These are phyloP conservation scores for Meta bourneti DNA, from an alignment of 2,888 invertebrate genomes.

Conservation along the genomic window DNA sequence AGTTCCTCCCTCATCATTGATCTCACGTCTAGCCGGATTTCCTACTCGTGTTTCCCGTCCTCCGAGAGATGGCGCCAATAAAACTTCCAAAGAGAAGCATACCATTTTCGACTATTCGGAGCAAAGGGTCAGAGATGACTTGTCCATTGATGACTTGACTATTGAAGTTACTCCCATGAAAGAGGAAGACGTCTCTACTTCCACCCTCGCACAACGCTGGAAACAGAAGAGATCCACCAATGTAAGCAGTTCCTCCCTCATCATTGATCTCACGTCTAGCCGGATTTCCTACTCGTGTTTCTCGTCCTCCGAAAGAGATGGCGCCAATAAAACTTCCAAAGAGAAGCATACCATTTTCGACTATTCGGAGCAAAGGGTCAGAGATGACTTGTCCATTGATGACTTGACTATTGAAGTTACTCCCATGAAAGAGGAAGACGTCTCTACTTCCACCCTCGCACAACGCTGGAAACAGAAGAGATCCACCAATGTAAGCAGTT, in stretches of 20 bases:
- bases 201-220: no score
- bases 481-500: slow-evolving; percentile 81
- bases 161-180: slow-evolving; percentile 13
- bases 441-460: no score
- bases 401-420: not conserved
- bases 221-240: slow-evolving; percentile 83
- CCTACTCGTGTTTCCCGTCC: slow-evolving; percentile 72
- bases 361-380: slow-evolving; percentile 75
- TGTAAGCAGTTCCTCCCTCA: slow-evolving; percentile 81
- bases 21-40: slow-evolving; percentile 68
- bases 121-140: slow-evolving; percentile 75
- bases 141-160: slow-evolving; percentile 64
- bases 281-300: slow-evolving; percentile 68
- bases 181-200: no score
- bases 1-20: slow-evolving; percentile 81
- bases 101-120: slow-evolving; percentile 77
- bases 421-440: slow-evolving; percentile 70
- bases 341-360: slow-evolving; percentile 75
- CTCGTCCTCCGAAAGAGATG: slow-evolving; percentile 61
- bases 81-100: slow-evolving; percentile 49
- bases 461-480: no score
- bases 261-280: slow-evolving; percentile 77
- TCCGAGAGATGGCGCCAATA: slow-evolving; percentile 19
- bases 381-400: slow-evolving; percentile 75
- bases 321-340: slow-evolving; percentile 14